Evolutionary conservation across 2,797 vertebrate species (phyloP).

Genomic region (Dendrocincla tyrannina): DNA sequence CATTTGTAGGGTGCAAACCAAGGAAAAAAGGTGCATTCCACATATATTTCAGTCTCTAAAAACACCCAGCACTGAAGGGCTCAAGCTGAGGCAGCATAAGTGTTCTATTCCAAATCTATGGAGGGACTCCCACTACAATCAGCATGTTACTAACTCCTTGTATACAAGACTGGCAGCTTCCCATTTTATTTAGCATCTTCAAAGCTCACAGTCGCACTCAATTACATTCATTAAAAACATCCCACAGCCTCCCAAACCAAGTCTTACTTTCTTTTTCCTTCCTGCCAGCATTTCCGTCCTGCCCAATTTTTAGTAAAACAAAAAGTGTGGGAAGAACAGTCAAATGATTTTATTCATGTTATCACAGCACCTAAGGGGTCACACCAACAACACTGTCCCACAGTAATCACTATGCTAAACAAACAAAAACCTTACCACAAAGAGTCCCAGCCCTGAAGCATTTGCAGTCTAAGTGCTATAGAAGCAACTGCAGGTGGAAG

Average conservation of each 20-base stretch:
- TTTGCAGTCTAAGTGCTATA: background rate
- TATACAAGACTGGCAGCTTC: background rate
- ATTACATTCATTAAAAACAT: background rate
- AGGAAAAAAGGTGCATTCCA: background rate
- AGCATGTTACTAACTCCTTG: background rate
- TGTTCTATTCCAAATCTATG: background rate
- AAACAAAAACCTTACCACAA: background rate
- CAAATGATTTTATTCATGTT: slow-evolving; percentile 10
- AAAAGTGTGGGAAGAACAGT: background rate
- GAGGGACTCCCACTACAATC: background rate
- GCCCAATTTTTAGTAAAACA: background rate
- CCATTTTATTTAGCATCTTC: background rate
- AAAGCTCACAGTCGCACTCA: background rate
- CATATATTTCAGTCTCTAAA: background rate
- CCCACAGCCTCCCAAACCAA: background rate
- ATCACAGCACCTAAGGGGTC: background rate
- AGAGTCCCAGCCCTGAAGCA: background rate
- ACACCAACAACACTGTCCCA: background rate
- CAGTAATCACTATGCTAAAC: background rate
- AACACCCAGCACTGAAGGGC: background rate
- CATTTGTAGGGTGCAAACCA: background rate
- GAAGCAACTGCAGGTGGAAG: slow-evolving; percentile 19
- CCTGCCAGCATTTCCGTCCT: background rate
- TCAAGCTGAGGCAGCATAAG: background rate
- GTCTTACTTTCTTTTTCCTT: background rate